Conservation (phyloP, 2,888 invertebrate genomes). For the Stictocephala bisonia region DNA sequence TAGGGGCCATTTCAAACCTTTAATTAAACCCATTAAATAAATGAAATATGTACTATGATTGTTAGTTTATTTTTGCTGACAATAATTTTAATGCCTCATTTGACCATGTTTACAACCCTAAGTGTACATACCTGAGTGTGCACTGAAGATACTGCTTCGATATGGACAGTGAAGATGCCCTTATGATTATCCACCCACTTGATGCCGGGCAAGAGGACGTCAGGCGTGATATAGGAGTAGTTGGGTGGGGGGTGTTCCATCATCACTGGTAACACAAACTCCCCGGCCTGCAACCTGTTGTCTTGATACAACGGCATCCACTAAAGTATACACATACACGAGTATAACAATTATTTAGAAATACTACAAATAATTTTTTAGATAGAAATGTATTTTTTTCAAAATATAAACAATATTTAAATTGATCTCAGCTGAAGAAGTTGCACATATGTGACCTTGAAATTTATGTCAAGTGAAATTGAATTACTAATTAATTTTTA, state of each 20-base stretch:
- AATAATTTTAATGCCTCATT: too few species aligned
- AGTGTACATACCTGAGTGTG: conserved; percentile 75
- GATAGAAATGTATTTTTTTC: too few species aligned
- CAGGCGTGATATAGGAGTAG: conserved; percentile 88
- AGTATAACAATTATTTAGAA: conserved; percentile 5
- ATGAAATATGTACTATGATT: too few species aligned
- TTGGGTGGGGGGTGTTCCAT: conserved; percentile 89
- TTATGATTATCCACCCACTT: conserved; percentile 98
- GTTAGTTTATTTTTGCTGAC: too few species aligned
- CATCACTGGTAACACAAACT: conserved; percentile 90
- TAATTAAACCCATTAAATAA: too few species aligned
- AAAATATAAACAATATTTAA: too few species aligned
- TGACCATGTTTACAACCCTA: too few species aligned
- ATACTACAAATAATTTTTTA: neutral
- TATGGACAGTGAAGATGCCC: conserved; percentile 83
- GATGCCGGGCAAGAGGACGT: conserved; percentile 90
- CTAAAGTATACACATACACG: conserved; percentile 43
- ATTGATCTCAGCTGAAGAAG: too few species aligned
- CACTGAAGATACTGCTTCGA: conserved; percentile 88
- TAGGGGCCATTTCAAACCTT: too few species aligned
- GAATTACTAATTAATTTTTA: too few species aligned
- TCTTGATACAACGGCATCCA: conserved; percentile 68
- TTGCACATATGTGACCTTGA: too few species aligned
- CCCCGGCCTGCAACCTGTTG: conserved; percentile 88
- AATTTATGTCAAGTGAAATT: too few species aligned